These are phyloP conservation scores for Sus cebifrons DNA, from an alignment of 2,797 vertebrate species.

Conservation along the genomic window DNA sequence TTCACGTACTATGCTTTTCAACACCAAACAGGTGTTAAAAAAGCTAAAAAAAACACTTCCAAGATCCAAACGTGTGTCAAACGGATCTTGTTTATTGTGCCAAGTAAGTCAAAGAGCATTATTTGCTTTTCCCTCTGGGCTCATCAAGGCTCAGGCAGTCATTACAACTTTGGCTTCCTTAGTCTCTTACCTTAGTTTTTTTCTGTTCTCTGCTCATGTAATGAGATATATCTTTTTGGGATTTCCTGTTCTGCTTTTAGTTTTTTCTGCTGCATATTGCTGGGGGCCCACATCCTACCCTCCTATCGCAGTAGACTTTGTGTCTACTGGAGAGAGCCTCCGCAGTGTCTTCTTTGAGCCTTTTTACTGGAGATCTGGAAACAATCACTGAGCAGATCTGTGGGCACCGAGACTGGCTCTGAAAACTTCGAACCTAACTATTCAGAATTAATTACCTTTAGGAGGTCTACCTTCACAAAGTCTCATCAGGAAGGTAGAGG, in stretches of 20 bases:
- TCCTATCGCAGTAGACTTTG: not conserved
- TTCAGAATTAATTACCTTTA: conserved; percentile 69
- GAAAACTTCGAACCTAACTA: conserved; percentile 59
- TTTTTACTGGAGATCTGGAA: conserved; percentile 77
- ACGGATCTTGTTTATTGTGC: conserved; percentile 51
- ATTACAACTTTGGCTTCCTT: conserved; percentile 44
- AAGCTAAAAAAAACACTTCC: conserved; percentile 55
- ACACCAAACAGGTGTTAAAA: conserved; percentile 38
- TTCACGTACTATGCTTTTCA: conserved; percentile 6
- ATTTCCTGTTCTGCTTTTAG: conserved; percentile 75
- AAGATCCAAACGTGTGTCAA: conserved; percentile 29
- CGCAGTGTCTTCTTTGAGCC: conserved; percentile 68
- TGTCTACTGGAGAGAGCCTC: conserved; percentile 34
- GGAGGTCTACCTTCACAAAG: conserved; percentile 56
- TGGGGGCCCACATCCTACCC: not conserved
- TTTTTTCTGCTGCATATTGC: conserved; percentile 61
- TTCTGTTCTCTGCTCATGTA: conserved; percentile 76
- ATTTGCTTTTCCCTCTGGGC: conserved; percentile 64
- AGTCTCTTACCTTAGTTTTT: conserved; percentile 78
- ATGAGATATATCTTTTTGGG: conserved; percentile 70
- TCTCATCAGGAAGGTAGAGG: conserved; percentile 65
- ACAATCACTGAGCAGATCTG: conserved; percentile 52
- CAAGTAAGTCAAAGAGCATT: conserved; percentile 31
- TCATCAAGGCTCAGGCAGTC: conserved; percentile 55
- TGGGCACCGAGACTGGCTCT: not conserved